A percentile compares a stretch with the other conserved stretches of the same genome.
phyloP scores from a whole-genome alignment of 2,797 vertebrate genomes.

The Novumbra hubbsi region DNA sequence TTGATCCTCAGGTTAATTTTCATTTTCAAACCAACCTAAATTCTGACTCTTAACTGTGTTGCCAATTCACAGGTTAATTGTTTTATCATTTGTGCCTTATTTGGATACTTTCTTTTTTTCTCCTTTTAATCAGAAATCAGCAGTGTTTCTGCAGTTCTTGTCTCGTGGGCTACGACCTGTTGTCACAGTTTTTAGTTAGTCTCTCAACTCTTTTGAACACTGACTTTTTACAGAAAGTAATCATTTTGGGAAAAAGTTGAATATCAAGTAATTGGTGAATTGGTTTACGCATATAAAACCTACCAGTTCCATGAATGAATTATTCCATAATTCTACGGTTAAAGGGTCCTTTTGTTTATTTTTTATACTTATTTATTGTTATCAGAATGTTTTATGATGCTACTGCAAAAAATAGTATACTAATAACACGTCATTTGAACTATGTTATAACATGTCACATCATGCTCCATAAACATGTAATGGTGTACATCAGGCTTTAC shows the following conservation, averaged over 20 bases:
- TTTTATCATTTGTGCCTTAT: conserved; percentile 57
- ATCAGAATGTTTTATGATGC: neutral
- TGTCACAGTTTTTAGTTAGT: neutral
- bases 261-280: neutral
- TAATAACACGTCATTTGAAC: neutral
- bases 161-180: conserved; percentile 12
- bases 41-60: conserved; percentile 20
- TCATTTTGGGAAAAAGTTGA: neutral
- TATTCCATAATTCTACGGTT: neutral
- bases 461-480: too few species aligned
- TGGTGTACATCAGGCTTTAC: too few species aligned
- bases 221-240: neutral
- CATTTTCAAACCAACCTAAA: conserved; percentile 47
- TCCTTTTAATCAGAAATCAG: conserved; percentile 30
- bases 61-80: conserved; percentile 29
- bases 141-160: neutral
- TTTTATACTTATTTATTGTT: neutral
- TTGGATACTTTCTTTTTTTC: conserved; percentile 36
- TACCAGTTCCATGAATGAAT: neutral
- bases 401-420: neutral
- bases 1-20: conserved; percentile 63
- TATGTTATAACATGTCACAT: too few species aligned
- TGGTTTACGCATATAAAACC: neutral
- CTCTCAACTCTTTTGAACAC: neutral
- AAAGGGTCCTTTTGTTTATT: neutral